Evolutionary conservation across 2,797 vertebrate genomes (phyloP), one percentile per base, ranked within the genome.

Genomic region (Mallotus villosus): DNA sequence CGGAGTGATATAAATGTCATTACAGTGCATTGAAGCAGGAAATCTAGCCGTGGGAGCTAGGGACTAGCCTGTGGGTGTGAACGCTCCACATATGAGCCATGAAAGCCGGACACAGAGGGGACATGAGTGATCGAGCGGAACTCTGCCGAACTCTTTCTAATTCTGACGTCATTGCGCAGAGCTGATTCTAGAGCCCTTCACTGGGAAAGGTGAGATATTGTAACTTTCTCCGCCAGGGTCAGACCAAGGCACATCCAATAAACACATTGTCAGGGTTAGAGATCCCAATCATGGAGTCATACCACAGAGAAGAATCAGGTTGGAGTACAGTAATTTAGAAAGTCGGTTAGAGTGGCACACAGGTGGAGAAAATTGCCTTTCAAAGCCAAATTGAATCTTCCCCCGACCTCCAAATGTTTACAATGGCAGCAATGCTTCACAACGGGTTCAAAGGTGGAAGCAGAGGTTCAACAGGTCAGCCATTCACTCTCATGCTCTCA

Each of bases 1-100:
- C 83, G 87, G 84, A 89, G 86, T 81, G 78, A 90, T 89, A 89
- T 86, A 87, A 92, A 90, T 90, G 87, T 90, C 88, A 92, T 92
- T 92, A 92, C 77, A 83, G 87, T 87, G 86, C 91, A 89, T 85
- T 89, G 81, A 89, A 88, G 90, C 91, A 86, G 72, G 80, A 85
- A 87, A 89, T 90, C 83, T 89, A 88, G 89, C 83, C 82, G 82
- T 86, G 81, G 89, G 86, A 89, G 78, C 75, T 68, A 74, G 87
- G 90, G 84, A 90, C 86, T 89, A 85, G 89, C 86, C 84, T 75
- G 83, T 86, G 88, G 89, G 88, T 72, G 85, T 81, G 79, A 86
- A 86, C 27, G 86, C 84, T 86, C 85, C 75, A 82, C 84, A 84
- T 85, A 83, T 87, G 82, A 29, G 82, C 86, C 85, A 84, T 82